Conservation (phyloP, 2,797 vertebrate species). For the Labeo calbasu region DNA sequence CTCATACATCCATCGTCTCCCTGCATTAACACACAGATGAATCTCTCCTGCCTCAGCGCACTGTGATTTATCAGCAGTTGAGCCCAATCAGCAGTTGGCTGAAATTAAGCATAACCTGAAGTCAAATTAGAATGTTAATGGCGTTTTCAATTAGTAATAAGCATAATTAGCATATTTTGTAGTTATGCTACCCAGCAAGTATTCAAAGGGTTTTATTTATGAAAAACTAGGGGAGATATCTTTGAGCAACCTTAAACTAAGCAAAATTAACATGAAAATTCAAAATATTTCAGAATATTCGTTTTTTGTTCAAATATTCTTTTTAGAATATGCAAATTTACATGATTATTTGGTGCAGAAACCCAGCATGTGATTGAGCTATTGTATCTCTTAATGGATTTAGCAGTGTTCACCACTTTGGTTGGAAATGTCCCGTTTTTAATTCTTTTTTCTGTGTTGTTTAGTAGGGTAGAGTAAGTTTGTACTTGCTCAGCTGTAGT, state of each 20-base stretch:
- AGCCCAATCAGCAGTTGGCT: conserved; percentile 33
- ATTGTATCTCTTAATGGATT: conserved; percentile 26
- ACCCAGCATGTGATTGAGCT: conserved; percentile 39
- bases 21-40: conserved; percentile 29
- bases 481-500: conserved; percentile 41
- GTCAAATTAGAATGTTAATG: conserved; percentile 38
- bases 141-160: conserved; percentile 49
- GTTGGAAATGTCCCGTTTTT: background rate
- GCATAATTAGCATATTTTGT: conserved; percentile 51
- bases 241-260: conserved; percentile 21
- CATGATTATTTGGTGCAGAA: conserved; percentile 13
- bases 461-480: conserved; percentile 43
- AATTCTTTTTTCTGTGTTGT: conserved; percentile 17
- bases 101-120: conserved; percentile 20
- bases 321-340: conserved; percentile 21
- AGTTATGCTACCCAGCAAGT: conserved; percentile 23
- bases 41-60: conserved; percentile 16
- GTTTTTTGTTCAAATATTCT: background rate
- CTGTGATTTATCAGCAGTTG: conserved; percentile 44
- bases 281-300: background rate
- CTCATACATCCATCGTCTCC: background rate
- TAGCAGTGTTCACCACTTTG: background rate
- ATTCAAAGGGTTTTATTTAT: conserved; percentile 46
- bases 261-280: conserved; percentile 3
- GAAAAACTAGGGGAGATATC: conserved; percentile 17